Base-by-base conservation (phyloP, 2,113 vertebrate genomes). In the Junco hyemalis region DNA sequence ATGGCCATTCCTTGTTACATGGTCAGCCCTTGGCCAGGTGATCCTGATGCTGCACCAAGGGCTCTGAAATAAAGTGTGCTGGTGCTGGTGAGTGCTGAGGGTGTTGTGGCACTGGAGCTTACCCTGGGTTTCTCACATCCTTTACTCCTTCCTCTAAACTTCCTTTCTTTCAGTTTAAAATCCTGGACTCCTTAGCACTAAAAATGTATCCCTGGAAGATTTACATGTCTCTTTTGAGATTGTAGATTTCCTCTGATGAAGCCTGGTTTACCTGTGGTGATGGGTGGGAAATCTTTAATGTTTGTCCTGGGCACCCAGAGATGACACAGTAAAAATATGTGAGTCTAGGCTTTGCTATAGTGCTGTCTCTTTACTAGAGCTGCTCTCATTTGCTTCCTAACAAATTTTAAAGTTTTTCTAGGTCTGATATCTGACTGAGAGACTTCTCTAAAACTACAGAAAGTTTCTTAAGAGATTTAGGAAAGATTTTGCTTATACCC, bases 311-410 rank as follows among this genome's bases (percentile, higher is more conserved):
- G 13, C 20, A 59, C 42, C 9, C 24, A 57, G 59, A 51, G 54
- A n/a, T 69, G 50, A 25, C 0, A 0, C 28, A 61, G 21, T 28
- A 48, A 72, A 50, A 81, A 77, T 22, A 11, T 0, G 0, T 13
- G 38, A 91, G 31, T 53, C 24, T 25, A 69, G 57, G 72, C 42
- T 61, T 48, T 73, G 31, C 28, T 57, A 3, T 24, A 86, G 57
- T 69, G 25, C 48, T 47, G 14, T 50, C 24, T 77, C 36, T 48
- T 94, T 24, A 53, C 8, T 23, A 53, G 64, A 65, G 36, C 35
- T 6, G 6, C 29, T 86, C 29, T 64, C 13, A 1, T 21, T 91
- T 76, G 44, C 29, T 68, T 50, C 15, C 8, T 68, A 50, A 59
- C 9, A 42, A 5, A 11, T 25, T 35, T 28, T 7, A 3, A 60